A percentile compares a stretch with the other conserved stretches of the same genome.
These are phyloP conservation scores for Entomobrya multifasciata DNA, from an alignment of 2,888 invertebrate genomes.

Conservation along the genomic window DNA sequence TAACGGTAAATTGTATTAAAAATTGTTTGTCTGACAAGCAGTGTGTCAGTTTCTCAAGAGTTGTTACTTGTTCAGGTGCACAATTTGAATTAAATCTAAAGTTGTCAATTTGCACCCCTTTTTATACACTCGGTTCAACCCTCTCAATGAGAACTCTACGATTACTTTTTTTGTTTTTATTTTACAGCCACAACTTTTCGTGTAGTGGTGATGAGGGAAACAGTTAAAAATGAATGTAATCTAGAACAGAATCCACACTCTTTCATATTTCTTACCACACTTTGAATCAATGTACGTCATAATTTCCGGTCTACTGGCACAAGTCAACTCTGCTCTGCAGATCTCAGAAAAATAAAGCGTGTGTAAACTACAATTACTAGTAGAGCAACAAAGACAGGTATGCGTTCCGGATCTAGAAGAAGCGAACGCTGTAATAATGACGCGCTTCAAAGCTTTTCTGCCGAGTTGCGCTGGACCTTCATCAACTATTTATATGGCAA, in stretches of 20 bases:
- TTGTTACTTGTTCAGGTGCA: background rate
- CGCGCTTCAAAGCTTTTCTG: slow-evolving; percentile 27
- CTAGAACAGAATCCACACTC: background rate
- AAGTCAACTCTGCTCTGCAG: background rate
- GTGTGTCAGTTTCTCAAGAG: too few species aligned
- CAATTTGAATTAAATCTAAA: background rate
- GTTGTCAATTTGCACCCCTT: too few species aligned
- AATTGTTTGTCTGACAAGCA: too few species aligned
- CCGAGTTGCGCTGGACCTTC: background rate
- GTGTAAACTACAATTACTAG: background rate
- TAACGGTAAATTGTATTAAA: too few species aligned
- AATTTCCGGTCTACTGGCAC: slow-evolving; percentile 56
- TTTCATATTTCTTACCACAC: too few species aligned
- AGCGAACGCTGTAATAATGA: background rate
- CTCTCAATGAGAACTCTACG: too few species aligned
- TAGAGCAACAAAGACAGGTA: slow-evolving; percentile 40
- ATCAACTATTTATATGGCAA: background rate
- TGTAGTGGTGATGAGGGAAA: slow-evolving; percentile 10
- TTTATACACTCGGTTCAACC: too few species aligned
- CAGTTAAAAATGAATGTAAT: too few species aligned
- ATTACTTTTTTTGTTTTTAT: background rate
- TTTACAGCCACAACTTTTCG: too few species aligned
- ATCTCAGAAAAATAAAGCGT: background rate
- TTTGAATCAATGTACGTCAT: slow-evolving; percentile 37
- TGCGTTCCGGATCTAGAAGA: slow-evolving; percentile 50